phyloP scores from a whole-genome alignment of 2,113 vertebrate species.

The Anhinga rufa region DNA sequence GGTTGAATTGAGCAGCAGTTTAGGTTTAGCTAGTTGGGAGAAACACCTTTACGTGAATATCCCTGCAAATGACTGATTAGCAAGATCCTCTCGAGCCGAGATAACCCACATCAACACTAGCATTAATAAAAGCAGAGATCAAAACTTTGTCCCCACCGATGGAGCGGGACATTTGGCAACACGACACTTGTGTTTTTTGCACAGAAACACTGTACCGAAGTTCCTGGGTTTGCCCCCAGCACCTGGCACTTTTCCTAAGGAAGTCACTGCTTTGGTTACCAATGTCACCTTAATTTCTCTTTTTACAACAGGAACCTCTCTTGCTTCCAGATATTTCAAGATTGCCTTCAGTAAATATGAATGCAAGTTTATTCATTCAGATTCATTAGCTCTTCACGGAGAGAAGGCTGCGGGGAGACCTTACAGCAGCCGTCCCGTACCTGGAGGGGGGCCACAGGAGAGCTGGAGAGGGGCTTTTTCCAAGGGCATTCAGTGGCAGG shows the following conservation, averaged over 20 bases:
- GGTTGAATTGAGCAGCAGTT: neutral
- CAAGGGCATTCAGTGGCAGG: too few relatives aligned
- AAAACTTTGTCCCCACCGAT: rapidly evolving
- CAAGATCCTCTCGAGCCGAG: too few relatives aligned
- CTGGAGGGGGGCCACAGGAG: too few relatives aligned
- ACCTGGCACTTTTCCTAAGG: neutral
- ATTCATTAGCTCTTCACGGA: neutral
- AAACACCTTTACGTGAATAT: rapidly evolving
- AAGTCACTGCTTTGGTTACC: neutral
- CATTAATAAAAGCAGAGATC: too few relatives aligned
- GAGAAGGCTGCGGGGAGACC: too few relatives aligned
- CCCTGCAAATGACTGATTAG: rapidly evolving
- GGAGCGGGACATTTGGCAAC: rapidly evolving
- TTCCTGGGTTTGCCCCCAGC: neutral
- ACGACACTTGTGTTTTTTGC: rapidly evolving
- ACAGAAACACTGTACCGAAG: neutral
- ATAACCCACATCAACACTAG: rapidly evolving
- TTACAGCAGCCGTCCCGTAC: too few relatives aligned
- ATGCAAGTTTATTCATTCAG: slow-evolving; percentile 41
- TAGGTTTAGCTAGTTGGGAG: neutral
- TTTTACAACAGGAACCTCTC: neutral
- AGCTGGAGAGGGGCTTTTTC: too few relatives aligned
- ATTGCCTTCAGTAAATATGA: slow-evolving; percentile 21
- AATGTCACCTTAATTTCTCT: slow-evolving; percentile 46
- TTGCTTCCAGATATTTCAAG: slow-evolving; percentile 4